phyloP scores from a whole-genome alignment of 2,888 invertebrate species.

The Caenorhabditis macrosperma region DNA sequence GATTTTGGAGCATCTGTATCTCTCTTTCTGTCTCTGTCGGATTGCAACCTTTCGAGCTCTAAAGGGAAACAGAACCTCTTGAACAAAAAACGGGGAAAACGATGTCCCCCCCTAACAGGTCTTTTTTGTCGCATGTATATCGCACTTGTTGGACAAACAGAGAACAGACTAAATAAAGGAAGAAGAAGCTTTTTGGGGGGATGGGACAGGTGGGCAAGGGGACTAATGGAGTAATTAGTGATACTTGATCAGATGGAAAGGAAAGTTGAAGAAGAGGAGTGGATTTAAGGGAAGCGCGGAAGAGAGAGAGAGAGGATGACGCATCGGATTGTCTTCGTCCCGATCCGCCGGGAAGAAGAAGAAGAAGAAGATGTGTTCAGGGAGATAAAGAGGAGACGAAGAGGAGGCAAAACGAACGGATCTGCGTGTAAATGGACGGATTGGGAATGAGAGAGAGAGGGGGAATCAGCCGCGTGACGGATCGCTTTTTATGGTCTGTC shows the following conservation, averaged over 20 bases:
- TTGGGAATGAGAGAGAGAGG: no score
- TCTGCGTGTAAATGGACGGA: background rate
- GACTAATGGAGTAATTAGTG: constrained; percentile 55
- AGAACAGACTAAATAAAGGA: constrained; percentile 45
- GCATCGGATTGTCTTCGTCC: constrained; percentile 6
- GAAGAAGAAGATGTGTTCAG: constrained; percentile 11
- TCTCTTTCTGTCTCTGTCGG: no score
- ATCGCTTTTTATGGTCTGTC: no score
- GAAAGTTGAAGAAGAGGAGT: constrained; percentile 8
- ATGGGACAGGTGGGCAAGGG: constrained; percentile 1
- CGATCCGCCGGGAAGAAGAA: background rate
- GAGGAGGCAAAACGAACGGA: constrained; percentile 21
- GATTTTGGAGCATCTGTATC: no score
- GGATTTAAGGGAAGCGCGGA: constrained; percentile 7
- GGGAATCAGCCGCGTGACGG: background rate
- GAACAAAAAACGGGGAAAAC: constrained; percentile 18
- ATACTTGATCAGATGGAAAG: constrained; percentile 29
- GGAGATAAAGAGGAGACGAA: background rate
- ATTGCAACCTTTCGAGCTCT: no score
- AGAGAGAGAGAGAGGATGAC: constrained; percentile 9
- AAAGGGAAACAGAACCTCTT: background rate
- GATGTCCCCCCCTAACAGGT: constrained; percentile 23
- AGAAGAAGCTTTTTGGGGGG: constrained; percentile 34
- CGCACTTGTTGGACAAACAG: constrained; percentile 44
- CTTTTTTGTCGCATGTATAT: constrained; percentile 20